Percentiles rank a stretch among this genome's conserved stretches.
Conservation (phyloP, 1,140 invertebrate genomes). For the Pseudomyrmex cubaensis region DNA sequence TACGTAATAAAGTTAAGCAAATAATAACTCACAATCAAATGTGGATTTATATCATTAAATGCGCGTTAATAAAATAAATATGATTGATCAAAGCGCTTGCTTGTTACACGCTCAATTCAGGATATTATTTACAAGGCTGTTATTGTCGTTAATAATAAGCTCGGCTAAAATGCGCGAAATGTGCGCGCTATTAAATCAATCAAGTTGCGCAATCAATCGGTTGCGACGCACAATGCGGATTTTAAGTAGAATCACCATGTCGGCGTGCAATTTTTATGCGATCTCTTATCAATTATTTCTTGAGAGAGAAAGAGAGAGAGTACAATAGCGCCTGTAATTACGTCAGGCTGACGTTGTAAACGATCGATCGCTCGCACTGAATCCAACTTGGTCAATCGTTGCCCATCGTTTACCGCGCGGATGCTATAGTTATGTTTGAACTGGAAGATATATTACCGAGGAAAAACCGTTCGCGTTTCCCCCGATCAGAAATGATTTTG, state of each 20-base stretch:
- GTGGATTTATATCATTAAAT: conserved; percentile 56
- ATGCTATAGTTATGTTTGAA: conserved; percentile 43
- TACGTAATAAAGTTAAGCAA: conserved; percentile 28
- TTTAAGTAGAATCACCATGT: conserved; percentile 1
- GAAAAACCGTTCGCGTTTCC: conserved; percentile 48
- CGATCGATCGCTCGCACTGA: conserved; percentile 1
- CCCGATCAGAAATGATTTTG: conserved; percentile 51
- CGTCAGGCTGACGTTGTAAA: not conserved
- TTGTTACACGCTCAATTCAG: conserved; percentile 38
- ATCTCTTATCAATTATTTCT: conserved; percentile 23
- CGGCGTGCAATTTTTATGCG: not conserved
- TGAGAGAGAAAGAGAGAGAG: not conserved
- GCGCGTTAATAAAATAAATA: conserved; percentile 10
- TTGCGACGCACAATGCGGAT: not conserved
- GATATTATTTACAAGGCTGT: conserved; percentile 45
- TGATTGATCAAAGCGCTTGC: conserved; percentile 50
- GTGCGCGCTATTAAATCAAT: conserved; percentile 3
- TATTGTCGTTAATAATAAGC: conserved; percentile 24
- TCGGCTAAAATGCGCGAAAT: conserved; percentile 31
- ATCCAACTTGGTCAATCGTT: conserved; percentile 48
- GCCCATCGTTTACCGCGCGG: conserved; percentile 33
- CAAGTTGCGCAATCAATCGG: not conserved
- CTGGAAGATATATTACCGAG: conserved; percentile 27
- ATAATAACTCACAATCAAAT: conserved; percentile 42
- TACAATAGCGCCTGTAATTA: conserved; percentile 17